phyloP scores from a whole-genome alignment of 2,797 vertebrate species.

The Catamblyrhynchus diadema region DNA sequence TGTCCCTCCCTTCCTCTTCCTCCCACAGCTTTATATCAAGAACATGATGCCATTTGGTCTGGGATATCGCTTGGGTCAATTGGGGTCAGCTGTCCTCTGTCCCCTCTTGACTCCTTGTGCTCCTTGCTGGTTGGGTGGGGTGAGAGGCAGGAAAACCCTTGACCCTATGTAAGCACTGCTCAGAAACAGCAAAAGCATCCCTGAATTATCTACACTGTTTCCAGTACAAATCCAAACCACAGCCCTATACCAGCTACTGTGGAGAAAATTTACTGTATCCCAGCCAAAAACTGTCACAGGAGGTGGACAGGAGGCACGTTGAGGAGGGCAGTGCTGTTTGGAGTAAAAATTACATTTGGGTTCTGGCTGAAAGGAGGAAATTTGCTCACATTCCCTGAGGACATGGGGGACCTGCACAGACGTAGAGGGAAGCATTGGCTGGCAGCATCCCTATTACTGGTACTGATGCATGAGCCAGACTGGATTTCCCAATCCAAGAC shows the following conservation, averaged over 20 bases:
- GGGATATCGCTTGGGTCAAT: background rate
- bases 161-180: background rate
- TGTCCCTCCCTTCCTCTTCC: background rate
- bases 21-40: background rate
- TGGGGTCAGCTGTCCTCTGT: background rate
- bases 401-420: constrained; percentile 22
- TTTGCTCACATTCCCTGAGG: background rate
- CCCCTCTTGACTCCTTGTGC: background rate
- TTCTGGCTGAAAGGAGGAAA: background rate
- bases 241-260: background rate
- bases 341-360: background rate
- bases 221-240: background rate
- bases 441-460: constrained; percentile 31
- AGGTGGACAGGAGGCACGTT: background rate
- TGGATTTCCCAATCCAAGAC: constrained; percentile 48
- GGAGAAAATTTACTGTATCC: background rate
- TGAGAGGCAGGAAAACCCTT: background rate
- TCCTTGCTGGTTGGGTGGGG: rapidly evolving
- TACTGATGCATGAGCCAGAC: constrained; percentile 41
- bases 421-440: constrained; percentile 17
- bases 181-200: background rate
- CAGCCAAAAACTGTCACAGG: background rate
- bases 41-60: background rate
- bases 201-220: background rate
- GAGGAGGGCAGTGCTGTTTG: background rate